Conservation (phyloP, 2,888 invertebrate species). For the Phyllotreta cruciferae region DNA sequence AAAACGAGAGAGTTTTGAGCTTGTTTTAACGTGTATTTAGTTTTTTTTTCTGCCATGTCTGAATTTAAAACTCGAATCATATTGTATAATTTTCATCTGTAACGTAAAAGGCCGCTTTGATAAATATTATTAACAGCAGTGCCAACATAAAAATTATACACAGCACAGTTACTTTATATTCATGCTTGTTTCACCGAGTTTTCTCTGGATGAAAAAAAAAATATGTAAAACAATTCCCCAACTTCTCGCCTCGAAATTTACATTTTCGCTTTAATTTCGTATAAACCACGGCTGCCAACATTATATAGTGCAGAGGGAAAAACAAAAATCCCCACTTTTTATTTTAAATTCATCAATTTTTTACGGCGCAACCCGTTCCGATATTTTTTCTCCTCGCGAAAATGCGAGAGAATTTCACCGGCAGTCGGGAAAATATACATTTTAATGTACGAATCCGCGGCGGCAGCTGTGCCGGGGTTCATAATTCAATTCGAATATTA, state of each 20-base stretch:
- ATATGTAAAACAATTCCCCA: background rate
- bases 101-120: no score
- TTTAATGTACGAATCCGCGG: constrained; percentile 7
- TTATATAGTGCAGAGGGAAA: background rate
- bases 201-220: no score
- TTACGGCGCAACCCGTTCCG: no score
- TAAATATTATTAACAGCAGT: no score
- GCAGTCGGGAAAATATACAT: constrained; percentile 13
- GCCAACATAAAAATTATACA: no score
- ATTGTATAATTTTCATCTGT: no score
- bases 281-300: constrained; percentile 4
- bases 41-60: constrained; percentile 15
- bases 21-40: constrained; percentile 21
- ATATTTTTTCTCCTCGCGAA: no score
- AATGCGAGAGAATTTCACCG: background rate
- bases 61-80: background rate
- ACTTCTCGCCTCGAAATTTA: constrained; percentile 9
- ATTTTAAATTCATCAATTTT: no score
- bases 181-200: no score
- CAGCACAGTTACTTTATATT: no score
- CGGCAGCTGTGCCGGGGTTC: constrained; percentile 18
- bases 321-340: no score
- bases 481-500: constrained; percentile 27
- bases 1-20: constrained; percentile 21
- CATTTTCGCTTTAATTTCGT: constrained; percentile 25